phyloP scores from a whole-genome alignment of 2,888 invertebrate genomes.

The Podotricha telesiphe region DNA sequence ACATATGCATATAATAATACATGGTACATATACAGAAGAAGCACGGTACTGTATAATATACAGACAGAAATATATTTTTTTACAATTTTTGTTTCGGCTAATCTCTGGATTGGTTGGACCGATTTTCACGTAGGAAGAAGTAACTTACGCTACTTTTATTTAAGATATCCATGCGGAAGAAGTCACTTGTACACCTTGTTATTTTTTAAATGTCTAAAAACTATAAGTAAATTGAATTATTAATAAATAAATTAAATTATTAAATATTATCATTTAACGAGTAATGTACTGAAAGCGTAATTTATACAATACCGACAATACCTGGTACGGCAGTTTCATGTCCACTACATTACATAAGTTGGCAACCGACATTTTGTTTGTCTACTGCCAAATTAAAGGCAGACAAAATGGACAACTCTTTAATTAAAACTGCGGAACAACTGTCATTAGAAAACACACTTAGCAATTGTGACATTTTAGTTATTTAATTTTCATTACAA shows the following conservation, averaged over 20 bases:
- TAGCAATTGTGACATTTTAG: not conserved
- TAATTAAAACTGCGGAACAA: conserved; percentile 17
- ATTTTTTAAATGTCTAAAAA: no score
- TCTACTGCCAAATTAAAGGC: conserved; percentile 18
- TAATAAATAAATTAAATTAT: not conserved
- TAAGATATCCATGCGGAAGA: no score
- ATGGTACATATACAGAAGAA: no score
- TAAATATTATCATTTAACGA: conserved; percentile 2
- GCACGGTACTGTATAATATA: no score
- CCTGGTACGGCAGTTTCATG: conserved; percentile 14
- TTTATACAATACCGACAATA: conserved; percentile 9
- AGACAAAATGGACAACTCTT: conserved; percentile 6
- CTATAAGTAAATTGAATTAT: no score
- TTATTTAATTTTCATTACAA: conserved; percentile 5
- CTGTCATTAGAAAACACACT: conserved; percentile 1
- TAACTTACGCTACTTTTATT: no score
- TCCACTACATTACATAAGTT: conserved; percentile 21
- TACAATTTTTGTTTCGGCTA: no score
- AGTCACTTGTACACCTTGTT: no score
- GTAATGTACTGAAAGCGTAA: conserved; percentile 12
- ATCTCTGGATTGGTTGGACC: no score
- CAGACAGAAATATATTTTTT: no score
- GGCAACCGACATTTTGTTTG: conserved; percentile 21
- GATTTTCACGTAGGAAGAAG: no score
- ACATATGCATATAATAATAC: no score